phyloP scores from a whole-genome alignment of 2,888 invertebrate genomes.

The Meiosimyza platycephala region DNA sequence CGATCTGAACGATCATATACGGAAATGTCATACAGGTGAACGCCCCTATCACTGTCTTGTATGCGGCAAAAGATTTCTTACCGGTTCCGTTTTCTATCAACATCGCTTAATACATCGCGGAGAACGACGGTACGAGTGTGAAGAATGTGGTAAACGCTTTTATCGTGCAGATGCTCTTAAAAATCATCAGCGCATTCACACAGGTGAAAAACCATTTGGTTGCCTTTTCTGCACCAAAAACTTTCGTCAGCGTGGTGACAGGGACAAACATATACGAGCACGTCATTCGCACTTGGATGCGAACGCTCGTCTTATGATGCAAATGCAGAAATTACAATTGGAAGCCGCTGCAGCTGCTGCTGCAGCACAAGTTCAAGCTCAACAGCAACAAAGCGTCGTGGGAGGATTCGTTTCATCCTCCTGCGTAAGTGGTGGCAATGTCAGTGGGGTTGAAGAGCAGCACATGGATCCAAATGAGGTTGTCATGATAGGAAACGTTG shows the following conservation, averaged over 20 bases:
- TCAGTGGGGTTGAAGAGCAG: constrained; percentile 13
- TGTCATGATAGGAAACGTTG: constrained; percentile 53
- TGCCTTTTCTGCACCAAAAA: constrained; percentile 70
- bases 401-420: constrained; percentile 22
- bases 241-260: constrained; percentile 71
- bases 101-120: constrained; percentile 74
- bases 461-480: constrained; percentile 45
- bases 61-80: constrained; percentile 73
- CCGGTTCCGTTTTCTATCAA: constrained; percentile 75
- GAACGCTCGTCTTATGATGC: constrained; percentile 64
- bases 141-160: constrained; percentile 74
- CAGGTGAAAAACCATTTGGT: constrained; percentile 71
- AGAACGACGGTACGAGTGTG: constrained; percentile 74
- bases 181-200: constrained; percentile 73
- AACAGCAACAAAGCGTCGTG: constrained; percentile 36
- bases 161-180: constrained; percentile 75
- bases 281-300: constrained; percentile 68
- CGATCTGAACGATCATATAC: constrained; percentile 73
- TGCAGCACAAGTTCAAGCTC: constrained; percentile 35
- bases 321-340: constrained; percentile 63
- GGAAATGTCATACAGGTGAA: constrained; percentile 75
- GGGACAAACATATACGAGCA: constrained; percentile 71
- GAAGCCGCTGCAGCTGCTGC: constrained; percentile 59
- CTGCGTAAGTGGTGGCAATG: not conserved
- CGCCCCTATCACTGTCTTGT: constrained; percentile 73